These are phyloP conservation scores for Enchytraeus crypticus DNA, from an alignment of 2,888 invertebrate species.

Conservation along the genomic window DNA sequence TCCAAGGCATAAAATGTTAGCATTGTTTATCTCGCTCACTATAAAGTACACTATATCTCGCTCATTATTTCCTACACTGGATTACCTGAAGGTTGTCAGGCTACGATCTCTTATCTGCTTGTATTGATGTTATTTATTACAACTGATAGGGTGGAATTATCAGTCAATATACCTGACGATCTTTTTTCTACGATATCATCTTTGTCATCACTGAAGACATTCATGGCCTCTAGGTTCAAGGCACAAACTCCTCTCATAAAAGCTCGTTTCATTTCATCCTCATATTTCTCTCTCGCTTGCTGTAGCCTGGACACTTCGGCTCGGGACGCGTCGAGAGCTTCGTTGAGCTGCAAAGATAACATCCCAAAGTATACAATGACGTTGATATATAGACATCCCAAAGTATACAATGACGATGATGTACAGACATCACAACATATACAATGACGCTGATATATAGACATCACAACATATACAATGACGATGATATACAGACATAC, in stretches of 20 bases:
- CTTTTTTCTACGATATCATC: too few relatives aligned
- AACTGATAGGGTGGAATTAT: too few relatives aligned
- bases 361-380: neutral
- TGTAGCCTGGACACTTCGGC: slow-evolving; percentile 35
- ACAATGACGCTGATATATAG: neutral
- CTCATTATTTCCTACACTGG: too few relatives aligned
- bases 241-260: slow-evolving; percentile 50
- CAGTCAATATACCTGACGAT: too few relatives aligned
- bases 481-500: neutral
- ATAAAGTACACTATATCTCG: too few relatives aligned
- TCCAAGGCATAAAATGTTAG: too few relatives aligned
- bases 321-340: slow-evolving; percentile 30
- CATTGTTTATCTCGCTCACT: too few relatives aligned
- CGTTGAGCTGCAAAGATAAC: slow-evolving; percentile 15
- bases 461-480: neutral
- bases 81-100: too few relatives aligned
- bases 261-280: slow-evolving; percentile 47
- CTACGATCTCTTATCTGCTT: too few relatives aligned
- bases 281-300: slow-evolving; percentile 37
- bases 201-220: slow-evolving; percentile 43
- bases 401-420: neutral
- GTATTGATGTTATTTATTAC: too few relatives aligned
- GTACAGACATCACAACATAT: neutral
- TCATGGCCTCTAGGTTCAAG: slow-evolving; percentile 47
- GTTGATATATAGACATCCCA: neutral